A percentile compares a stretch with the other conserved stretches of the same genome.
Evolutionary conservation across 2,113 vertebrate genomes (phyloP).

Genomic region (Elgaria multicarinata): DNA sequence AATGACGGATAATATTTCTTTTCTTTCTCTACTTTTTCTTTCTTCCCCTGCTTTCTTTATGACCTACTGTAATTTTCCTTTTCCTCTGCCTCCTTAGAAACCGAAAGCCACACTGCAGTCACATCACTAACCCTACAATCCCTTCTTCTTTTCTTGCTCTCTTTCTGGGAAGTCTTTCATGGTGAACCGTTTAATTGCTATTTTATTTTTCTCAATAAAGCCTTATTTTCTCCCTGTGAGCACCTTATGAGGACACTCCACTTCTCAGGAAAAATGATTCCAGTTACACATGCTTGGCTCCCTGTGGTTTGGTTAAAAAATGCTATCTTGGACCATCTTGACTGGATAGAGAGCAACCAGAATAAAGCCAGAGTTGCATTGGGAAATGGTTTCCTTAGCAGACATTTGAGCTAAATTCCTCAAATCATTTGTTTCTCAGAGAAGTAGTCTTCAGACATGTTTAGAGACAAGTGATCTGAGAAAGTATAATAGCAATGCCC

Average conservation of each 20-base stretch:
- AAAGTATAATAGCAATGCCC: neutral
- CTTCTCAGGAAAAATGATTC: neutral
- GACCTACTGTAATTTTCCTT: neutral
- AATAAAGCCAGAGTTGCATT: neutral
- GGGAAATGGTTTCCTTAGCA: neutral
- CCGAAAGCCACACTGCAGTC: neutral
- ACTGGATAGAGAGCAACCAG: neutral
- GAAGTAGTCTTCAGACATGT: neutral
- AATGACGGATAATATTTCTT: neutral
- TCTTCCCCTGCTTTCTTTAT: neutral
- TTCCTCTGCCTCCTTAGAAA: neutral
- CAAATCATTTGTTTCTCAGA: neutral
- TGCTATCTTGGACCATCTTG: neutral
- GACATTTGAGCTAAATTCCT: neutral
- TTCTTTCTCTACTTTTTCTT: neutral
- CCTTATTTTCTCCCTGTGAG: neutral
- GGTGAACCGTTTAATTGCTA: neutral
- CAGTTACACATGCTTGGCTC: neutral
- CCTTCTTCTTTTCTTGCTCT: neutral
- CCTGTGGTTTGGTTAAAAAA: neutral
- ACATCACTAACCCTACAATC: neutral
- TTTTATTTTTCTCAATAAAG: neutral
- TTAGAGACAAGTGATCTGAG: neutral
- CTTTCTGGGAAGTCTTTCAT: neutral
- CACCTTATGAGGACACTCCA: neutral